Conservation (phyloP, 1,140 invertebrate species). For the Babylonia areolata region DNA sequence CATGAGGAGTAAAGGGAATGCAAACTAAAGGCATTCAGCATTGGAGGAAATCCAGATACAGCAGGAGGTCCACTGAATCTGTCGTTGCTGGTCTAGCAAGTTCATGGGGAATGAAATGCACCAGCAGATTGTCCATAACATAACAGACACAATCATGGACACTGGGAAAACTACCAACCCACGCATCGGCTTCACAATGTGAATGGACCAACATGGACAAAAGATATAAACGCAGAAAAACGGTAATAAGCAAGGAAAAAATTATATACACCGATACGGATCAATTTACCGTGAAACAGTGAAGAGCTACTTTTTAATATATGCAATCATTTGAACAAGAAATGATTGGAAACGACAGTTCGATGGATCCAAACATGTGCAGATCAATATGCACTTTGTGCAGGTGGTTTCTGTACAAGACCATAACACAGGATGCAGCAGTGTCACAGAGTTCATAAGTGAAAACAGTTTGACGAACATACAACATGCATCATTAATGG, state of each 20-base stretch:
- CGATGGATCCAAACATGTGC: not conserved
- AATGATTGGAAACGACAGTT: not conserved
- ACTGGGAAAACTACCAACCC: too few relatives aligned
- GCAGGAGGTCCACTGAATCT: not conserved
- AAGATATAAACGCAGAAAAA: not conserved
- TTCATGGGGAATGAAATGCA: too few relatives aligned
- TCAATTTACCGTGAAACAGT: not conserved
- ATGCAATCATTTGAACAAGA: not conserved
- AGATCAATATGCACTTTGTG: not conserved
- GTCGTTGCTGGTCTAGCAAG: too few relatives aligned
- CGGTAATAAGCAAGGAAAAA: not conserved
- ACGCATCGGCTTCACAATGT: too few relatives aligned
- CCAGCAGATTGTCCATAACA: too few relatives aligned
- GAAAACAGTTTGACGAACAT: not conserved
- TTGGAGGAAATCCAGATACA: not conserved
- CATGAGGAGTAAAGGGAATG: not conserved
- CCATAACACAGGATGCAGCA: not conserved
- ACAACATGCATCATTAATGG: not conserved
- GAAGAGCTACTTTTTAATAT: not conserved
- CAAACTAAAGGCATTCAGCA: not conserved
- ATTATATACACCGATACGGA: not conserved
- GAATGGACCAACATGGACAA: too few relatives aligned
- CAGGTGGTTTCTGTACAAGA: not conserved
- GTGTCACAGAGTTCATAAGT: not conserved
- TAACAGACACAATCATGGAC: too few relatives aligned